Conservation (phyloP, 2,888 invertebrate species). For the Salticus scenicus region DNA sequence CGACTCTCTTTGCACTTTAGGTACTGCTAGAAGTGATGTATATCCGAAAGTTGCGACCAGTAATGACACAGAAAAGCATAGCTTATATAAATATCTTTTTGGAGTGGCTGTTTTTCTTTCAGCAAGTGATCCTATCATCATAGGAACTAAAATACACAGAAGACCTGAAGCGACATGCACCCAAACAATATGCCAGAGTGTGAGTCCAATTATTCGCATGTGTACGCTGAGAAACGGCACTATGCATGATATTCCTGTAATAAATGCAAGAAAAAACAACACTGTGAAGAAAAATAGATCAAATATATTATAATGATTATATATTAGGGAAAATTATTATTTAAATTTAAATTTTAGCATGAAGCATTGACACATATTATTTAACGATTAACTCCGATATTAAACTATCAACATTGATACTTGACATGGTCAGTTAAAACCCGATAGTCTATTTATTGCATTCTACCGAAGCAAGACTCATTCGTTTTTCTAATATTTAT, state of each 20-base stretch:
- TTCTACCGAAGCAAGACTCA: too few species aligned
- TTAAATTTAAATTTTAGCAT: background rate
- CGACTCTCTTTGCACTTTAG: constrained; percentile 71
- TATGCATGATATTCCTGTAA: constrained; percentile 85
- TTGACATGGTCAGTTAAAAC: too few species aligned
- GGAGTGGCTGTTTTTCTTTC: constrained; percentile 77
- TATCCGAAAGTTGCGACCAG: constrained; percentile 74
- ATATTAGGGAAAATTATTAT: background rate
- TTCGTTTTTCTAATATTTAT: too few species aligned
- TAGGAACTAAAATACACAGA: constrained; percentile 85
- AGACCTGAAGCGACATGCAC: constrained; percentile 88
- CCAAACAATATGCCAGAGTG: constrained; percentile 83
- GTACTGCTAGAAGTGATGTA: constrained; percentile 75
- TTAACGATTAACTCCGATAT: too few species aligned
- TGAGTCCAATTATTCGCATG: constrained; percentile 84
- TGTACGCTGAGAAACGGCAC: constrained; percentile 88
- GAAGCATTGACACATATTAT: background rate
- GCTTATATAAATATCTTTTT: constrained; percentile 79
- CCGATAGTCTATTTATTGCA: too few species aligned
- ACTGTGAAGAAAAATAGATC: background rate
- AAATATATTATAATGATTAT: background rate
- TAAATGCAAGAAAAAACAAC: background rate
- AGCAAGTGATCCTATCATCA: constrained; percentile 85
- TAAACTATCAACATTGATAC: too few species aligned
- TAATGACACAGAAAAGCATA: constrained; percentile 74